Conservation (phyloP, 2,888 invertebrate species). For the Oithona nana region DNA sequence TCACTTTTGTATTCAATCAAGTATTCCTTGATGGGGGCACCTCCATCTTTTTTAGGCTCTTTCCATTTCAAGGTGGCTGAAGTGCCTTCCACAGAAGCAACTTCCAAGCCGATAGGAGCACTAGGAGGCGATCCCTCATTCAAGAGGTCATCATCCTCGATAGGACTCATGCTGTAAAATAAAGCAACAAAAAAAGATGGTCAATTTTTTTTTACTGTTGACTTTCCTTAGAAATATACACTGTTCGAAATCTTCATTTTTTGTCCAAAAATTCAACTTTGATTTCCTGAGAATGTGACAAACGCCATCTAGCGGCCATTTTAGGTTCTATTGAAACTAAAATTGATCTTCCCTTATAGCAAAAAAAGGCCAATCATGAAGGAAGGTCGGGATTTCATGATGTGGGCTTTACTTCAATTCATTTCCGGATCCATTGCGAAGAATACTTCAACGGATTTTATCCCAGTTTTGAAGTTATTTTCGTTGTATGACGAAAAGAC, state of each 20-base stretch:
- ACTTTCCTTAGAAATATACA: too few species aligned
- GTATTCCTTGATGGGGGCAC: conserved; percentile 77
- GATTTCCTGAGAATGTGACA: too few species aligned
- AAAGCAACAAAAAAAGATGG: too few species aligned
- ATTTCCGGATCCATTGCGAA: conserved; percentile 90
- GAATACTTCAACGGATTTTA: conserved; percentile 45
- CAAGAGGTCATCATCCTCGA: conserved; percentile 7
- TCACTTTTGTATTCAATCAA: conserved; percentile 43
- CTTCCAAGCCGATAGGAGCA: conserved; percentile 1
- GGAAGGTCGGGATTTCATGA: conserved; percentile 80
- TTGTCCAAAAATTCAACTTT: too few species aligned
- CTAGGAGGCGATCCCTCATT: background rate
- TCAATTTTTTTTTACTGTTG: too few species aligned
- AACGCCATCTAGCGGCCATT: too few species aligned
- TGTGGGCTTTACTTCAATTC: conserved; percentile 95
- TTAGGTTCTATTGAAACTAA: conserved; percentile 77
- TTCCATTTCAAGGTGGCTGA: conserved; percentile 42
- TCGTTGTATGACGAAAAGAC: conserved; percentile 68
- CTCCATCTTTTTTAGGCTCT: conserved; percentile 68
- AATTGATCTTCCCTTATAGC: conserved; percentile 73
- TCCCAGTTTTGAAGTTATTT: conserved; percentile 19
- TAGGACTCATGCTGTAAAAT: background rate
- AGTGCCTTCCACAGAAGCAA: conserved; percentile 8
- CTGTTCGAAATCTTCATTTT: too few species aligned
- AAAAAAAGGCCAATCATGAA: too few species aligned